phyloP scores from a whole-genome alignment of 2,797 vertebrate genomes.

The Macroramphosus scolopax region DNA sequence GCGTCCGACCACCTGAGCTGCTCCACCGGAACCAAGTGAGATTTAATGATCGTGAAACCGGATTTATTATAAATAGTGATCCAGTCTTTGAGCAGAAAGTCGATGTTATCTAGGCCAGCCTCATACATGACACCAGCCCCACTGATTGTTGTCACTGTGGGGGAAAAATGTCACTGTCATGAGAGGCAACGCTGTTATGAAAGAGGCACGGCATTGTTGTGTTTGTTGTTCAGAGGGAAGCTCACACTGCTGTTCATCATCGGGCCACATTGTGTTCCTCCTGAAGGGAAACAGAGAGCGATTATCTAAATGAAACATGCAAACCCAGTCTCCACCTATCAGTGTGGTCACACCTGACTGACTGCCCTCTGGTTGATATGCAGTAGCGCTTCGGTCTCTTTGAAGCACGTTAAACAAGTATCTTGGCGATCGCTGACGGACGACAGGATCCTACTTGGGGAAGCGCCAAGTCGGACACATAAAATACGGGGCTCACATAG shows the following conservation, averaged over 20 bases:
- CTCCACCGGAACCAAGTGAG: background rate
- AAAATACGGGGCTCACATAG: background rate
- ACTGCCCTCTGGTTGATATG: conserved; percentile 10
- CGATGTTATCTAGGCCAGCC: conserved; percentile 20
- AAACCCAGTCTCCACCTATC: background rate
- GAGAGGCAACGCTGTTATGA: conserved; percentile 34
- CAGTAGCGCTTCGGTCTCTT: too few relatives aligned
- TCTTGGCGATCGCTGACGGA: too few relatives aligned
- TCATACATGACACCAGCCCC: conserved; percentile 26
- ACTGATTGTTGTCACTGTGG: conserved; percentile 42
- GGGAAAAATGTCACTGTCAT: conserved; percentile 41
- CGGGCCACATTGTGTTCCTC: conserved; percentile 13
- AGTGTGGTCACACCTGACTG: conserved; percentile 2
- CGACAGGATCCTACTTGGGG: background rate
- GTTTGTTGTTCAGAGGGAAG: conserved; percentile 12
- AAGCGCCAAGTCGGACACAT: conserved; percentile 6
- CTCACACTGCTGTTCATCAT: conserved; percentile 9
- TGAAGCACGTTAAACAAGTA: background rate
- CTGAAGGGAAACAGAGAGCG: background rate
- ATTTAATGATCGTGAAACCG: background rate
- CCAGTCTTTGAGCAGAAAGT: conserved; percentile 21
- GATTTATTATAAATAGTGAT: too few relatives aligned
- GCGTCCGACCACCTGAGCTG: background rate
- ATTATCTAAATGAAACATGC: background rate
- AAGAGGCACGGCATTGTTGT: conserved; percentile 24